Percentiles rank a stretch among this genome's conserved stretches.
phyloP scores from a whole-genome alignment of 2,888 invertebrate species.

The Hirtodrosophila histrioides region DNA sequence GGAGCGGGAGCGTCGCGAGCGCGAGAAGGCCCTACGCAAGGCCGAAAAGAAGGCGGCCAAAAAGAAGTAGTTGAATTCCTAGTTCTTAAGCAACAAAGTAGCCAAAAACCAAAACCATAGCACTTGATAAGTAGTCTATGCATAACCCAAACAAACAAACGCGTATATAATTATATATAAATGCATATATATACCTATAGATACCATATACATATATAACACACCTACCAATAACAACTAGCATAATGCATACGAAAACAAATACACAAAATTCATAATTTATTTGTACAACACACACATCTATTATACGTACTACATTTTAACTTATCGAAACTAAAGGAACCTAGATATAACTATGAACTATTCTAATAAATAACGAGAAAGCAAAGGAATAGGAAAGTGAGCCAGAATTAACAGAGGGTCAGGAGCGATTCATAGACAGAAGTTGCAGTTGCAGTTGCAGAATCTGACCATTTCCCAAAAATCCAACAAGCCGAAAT shows the following conservation, averaged over 20 bases:
- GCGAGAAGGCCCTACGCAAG: constrained; percentile 93
- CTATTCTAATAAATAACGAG: constrained; percentile 43
- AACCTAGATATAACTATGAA: constrained; percentile 56
- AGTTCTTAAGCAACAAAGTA: constrained; percentile 64
- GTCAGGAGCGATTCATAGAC: constrained; percentile 11
- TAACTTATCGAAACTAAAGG: constrained; percentile 67
- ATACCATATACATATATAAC: too few relatives aligned
- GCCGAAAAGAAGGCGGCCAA: constrained; percentile 92
- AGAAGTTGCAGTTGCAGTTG: not conserved
- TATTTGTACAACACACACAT: constrained; percentile 63
- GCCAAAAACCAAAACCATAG: constrained; percentile 75
- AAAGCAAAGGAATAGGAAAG: constrained; percentile 13
- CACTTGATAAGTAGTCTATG: constrained; percentile 61
- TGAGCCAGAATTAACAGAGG: constrained; percentile 19
- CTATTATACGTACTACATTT: constrained; percentile 71
- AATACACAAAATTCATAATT: constrained; percentile 24
- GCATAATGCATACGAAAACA: constrained; percentile 17
- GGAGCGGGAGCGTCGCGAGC: constrained; percentile 93
- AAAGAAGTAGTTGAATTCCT: constrained; percentile 85
- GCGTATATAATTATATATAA: constrained; percentile 33
- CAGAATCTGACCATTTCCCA: constrained; percentile 8
- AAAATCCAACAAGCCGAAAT: constrained; percentile 23
- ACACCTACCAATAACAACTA: constrained; percentile 33
- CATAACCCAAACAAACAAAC: constrained; percentile 46
- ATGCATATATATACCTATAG: constrained; percentile 21